These are phyloP conservation scores for Gymnocephalus cernua DNA, from an alignment of 2,113 vertebrate genomes.

Conservation along the genomic window DNA sequence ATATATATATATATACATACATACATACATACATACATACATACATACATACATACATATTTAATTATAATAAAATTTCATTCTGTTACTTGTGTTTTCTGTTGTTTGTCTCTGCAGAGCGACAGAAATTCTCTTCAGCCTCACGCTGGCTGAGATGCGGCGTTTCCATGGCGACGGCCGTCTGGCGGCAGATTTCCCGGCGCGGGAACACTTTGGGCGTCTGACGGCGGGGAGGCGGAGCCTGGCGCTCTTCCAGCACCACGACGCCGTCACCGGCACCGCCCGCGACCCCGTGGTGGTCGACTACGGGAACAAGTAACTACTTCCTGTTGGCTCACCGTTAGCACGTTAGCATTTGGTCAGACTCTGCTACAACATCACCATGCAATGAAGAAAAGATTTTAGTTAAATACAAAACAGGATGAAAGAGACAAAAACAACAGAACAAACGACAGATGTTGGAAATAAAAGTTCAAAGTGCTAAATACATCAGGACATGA, in stretches of 20 bases:
- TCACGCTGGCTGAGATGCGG: constrained; percentile 87
- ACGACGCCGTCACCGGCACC: constrained; percentile 94
- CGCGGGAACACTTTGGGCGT: constrained; percentile 81
- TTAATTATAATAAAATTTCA: too few species aligned
- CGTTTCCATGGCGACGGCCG: constrained; percentile 25
- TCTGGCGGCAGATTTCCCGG: constrained; percentile 80
- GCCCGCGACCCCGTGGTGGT: constrained; percentile 91
- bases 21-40: too few species aligned
- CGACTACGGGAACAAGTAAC: constrained; percentile 94
- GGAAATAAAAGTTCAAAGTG: too few species aligned
- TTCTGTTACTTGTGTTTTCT: too few species aligned
- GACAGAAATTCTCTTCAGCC: constrained; percentile 92
- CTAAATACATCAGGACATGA: too few species aligned
- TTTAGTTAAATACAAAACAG: too few species aligned
- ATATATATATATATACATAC: too few species aligned
- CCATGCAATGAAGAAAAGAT: too few species aligned
- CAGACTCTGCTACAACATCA: neutral
- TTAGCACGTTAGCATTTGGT: neutral
- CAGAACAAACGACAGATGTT: too few species aligned
- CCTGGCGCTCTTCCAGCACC: constrained; percentile 93
- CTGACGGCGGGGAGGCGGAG: constrained; percentile 88
- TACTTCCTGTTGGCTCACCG: constrained; percentile 2
- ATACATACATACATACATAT: too few species aligned
- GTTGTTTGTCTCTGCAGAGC: constrained; percentile 76
- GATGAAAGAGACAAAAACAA: too few species aligned